phyloP scores from a whole-genome alignment of 2,888 invertebrate genomes.

The Lepidocyrtoides sp. region DNA sequence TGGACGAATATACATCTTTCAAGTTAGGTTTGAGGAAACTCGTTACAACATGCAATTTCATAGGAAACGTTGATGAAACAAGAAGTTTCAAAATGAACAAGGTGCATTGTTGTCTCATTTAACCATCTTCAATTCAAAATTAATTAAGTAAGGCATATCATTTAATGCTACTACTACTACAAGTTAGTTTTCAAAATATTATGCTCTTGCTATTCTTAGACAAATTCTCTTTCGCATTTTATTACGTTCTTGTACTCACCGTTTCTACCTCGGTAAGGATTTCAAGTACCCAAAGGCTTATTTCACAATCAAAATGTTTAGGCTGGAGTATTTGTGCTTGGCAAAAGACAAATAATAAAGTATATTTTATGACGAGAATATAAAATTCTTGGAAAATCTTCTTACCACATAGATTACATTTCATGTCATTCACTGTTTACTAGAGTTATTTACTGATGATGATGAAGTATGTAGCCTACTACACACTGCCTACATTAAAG shows the following conservation, averaged over 20 bases:
- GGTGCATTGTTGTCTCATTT: too few relatives aligned
- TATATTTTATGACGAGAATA: neutral
- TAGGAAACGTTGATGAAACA: neutral
- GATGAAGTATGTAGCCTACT: neutral
- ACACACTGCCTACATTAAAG: too few relatives aligned
- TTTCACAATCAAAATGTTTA: constrained; percentile 7
- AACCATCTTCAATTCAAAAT: neutral
- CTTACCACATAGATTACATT: neutral
- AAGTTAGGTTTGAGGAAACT: neutral
- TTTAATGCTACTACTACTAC: neutral
- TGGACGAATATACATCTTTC: too few relatives aligned
- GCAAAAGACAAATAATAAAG: neutral
- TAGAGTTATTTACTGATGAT: neutral
- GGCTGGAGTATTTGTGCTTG: neutral
- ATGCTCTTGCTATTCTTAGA: neutral
- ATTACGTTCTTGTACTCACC: neutral
- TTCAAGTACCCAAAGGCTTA: neutral
- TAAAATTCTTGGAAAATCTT: neutral
- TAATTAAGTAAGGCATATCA: neutral
- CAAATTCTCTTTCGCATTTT: neutral
- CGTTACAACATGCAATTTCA: neutral
- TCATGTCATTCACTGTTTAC: neutral
- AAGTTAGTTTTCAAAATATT: neutral
- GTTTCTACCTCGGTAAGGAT: neutral
- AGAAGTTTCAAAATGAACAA: neutral